These are phyloP conservation scores for Nibea coibor DNA, from an alignment of 2,113 vertebrate species.

Conservation along the genomic window DNA sequence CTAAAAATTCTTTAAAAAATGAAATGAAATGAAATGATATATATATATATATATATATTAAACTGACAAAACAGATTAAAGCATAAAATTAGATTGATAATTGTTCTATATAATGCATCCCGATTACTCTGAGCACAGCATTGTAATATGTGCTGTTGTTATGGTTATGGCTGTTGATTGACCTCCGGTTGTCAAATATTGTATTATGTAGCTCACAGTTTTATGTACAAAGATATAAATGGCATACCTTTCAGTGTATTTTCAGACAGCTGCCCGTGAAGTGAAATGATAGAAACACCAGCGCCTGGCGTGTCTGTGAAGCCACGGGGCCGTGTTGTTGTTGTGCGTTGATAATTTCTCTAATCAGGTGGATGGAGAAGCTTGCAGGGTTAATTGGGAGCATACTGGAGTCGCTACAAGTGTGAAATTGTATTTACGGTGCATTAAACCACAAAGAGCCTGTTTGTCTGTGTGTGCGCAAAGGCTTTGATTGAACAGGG, in stretches of 20 bases:
- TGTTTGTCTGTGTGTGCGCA: slow-evolving; percentile 48
- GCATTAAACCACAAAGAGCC: slow-evolving; percentile 65
- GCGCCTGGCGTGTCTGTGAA: slow-evolving; percentile 16
- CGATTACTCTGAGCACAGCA: neutral
- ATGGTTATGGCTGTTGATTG: neutral
- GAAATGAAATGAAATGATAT: neutral
- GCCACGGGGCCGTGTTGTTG: slow-evolving; percentile 68
- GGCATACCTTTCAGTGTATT: neutral
- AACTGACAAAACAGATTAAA: neutral
- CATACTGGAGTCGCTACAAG: slow-evolving; percentile 70
- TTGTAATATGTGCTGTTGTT: neutral
- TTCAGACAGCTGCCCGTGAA: slow-evolving; percentile 16
- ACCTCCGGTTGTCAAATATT: neutral
- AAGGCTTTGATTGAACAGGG: slow-evolving; percentile 52
- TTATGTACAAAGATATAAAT: neutral
- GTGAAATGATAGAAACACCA: slow-evolving; percentile 49
- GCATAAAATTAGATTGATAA: neutral
- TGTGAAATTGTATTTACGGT: slow-evolving; percentile 82
- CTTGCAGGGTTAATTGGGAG: slow-evolving; percentile 84
- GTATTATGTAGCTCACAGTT: neutral
- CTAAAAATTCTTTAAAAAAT: neutral
- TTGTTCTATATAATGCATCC: neutral
- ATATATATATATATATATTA: neutral
- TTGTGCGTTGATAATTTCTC: slow-evolving; percentile 79
- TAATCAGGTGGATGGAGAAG: slow-evolving; percentile 82